A percentile compares a stretch with the other conserved stretches of the same genome.
These are phyloP conservation scores for Podotricha telesiphe DNA, from an alignment of 2,888 invertebrate species.

Conservation along the genomic window DNA sequence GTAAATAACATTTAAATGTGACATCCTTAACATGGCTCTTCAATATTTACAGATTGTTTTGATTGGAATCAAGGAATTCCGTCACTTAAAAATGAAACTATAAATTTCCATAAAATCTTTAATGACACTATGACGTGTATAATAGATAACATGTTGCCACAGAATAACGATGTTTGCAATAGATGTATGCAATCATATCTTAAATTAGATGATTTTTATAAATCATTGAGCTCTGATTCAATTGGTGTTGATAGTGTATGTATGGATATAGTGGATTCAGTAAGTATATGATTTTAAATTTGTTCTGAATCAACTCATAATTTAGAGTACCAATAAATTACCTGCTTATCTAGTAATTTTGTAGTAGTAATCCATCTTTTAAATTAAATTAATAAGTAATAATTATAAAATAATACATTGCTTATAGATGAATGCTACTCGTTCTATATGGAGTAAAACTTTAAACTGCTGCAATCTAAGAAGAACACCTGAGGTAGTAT, in stretches of 20 bases:
- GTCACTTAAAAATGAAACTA: slow-evolving; percentile 76
- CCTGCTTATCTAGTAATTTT: too few relatives aligned
- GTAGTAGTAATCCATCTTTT: too few relatives aligned
- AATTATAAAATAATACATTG: too few relatives aligned
- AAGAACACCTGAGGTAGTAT: slow-evolving; percentile 81
- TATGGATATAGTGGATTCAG: slow-evolving; percentile 87
- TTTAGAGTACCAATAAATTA: too few relatives aligned
- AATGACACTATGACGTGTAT: slow-evolving; percentile 76
- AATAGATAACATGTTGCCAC: slow-evolving; percentile 53
- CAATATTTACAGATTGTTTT: slow-evolving; percentile 81
- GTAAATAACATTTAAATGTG: neutral
- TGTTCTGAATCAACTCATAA: neutral
- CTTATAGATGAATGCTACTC: slow-evolving; percentile 86
- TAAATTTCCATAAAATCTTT: slow-evolving; percentile 73
- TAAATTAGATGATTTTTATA: slow-evolving; percentile 82
- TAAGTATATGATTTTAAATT: slow-evolving; percentile 59
- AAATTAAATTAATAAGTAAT: too few relatives aligned
- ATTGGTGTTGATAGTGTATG: slow-evolving; percentile 85
- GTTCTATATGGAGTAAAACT: slow-evolving; percentile 84
- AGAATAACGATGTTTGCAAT: slow-evolving; percentile 71
- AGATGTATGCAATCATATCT: slow-evolving; percentile 82
- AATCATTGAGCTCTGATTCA: slow-evolving; percentile 79
- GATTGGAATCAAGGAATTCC: slow-evolving; percentile 70
- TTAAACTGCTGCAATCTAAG: slow-evolving; percentile 83
- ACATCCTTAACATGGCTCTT: neutral